A percentile compares a stretch with the other conserved stretches of the same genome.
These are phyloP conservation scores for Adoxophyes honmai DNA, from an alignment of 1,140 invertebrate species.

Conservation along the genomic window DNA sequence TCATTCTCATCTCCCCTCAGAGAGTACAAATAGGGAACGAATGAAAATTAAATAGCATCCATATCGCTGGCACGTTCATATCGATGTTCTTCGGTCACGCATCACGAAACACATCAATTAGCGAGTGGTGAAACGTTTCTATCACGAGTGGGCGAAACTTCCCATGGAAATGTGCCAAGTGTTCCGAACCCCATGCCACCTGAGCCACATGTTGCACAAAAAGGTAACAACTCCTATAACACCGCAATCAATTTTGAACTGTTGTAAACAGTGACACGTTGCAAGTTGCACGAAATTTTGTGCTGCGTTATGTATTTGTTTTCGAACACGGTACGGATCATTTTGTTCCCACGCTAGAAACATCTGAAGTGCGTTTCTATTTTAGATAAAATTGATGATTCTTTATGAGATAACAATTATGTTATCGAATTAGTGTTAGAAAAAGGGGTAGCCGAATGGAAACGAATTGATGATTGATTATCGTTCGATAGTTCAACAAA, in stretches of 20 bases:
- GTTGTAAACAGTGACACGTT: no score
- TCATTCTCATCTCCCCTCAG: not conserved
- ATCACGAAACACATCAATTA: constrained; percentile 53
- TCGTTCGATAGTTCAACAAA: constrained; percentile 5
- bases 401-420: not conserved
- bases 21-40: not conserved
- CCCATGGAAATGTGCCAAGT: constrained; percentile 68
- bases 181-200: constrained; percentile 38
- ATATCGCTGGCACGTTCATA: not conserved
- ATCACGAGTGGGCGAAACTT: constrained; percentile 24
- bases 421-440: constrained; percentile 17
- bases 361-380: not conserved
- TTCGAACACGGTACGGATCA: not conserved
- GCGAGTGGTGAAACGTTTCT: constrained; percentile 38
- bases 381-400: constrained; percentile 6
- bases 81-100: constrained; percentile 38
- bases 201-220: not conserved
- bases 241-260: not conserved
- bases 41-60: constrained; percentile 13
- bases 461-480: constrained; percentile 9
- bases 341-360: constrained; percentile 50
- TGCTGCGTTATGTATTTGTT: no score
- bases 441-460: constrained; percentile 15
- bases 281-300: no score
- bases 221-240: not conserved